Conservation (phyloP, 2,888 invertebrate genomes). For the Acronicta alni region DNA sequence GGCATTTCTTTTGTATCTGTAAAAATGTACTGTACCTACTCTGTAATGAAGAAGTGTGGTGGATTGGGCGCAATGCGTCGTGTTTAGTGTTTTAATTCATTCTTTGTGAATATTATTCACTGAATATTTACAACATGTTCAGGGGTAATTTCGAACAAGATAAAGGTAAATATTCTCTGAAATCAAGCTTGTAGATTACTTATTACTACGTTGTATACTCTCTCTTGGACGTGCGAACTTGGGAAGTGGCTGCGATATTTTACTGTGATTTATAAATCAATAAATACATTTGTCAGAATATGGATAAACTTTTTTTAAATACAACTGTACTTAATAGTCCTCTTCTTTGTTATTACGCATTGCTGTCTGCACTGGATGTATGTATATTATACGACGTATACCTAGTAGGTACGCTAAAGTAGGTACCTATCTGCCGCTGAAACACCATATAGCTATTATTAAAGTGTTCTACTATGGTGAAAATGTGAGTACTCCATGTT, state of each 20-base stretch:
- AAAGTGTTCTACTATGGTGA: too few species aligned
- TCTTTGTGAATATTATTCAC: conserved; percentile 26
- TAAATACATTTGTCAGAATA: conserved; percentile 7
- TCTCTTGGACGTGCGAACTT: conserved; percentile 4
- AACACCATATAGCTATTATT: background rate
- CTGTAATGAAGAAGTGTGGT: conserved; percentile 13
- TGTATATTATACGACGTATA: too few species aligned
- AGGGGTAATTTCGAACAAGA: conserved; percentile 19
- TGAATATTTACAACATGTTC: conserved; percentile 38
- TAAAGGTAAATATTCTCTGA: conserved; percentile 30
- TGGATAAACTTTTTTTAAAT: background rate
- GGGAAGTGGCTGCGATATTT: conserved; percentile 9
- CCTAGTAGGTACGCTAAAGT: too few species aligned
- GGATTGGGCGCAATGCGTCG: conserved; percentile 49
- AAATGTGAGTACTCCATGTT: too few species aligned
- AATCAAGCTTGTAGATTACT: background rate
- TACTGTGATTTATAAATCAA: conserved; percentile 27
- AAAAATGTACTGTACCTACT: conserved; percentile 21
- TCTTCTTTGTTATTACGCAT: conserved; percentile 4
- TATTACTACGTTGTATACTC: background rate
- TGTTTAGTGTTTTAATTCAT: conserved; percentile 23
- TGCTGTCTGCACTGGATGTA: background rate
- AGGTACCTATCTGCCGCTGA: background rate
- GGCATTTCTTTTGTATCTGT: too few species aligned
- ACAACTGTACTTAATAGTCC: background rate